Conservation (phyloP, 2,888 invertebrate species). For the Drosophila nr. perissopoda region DNA sequence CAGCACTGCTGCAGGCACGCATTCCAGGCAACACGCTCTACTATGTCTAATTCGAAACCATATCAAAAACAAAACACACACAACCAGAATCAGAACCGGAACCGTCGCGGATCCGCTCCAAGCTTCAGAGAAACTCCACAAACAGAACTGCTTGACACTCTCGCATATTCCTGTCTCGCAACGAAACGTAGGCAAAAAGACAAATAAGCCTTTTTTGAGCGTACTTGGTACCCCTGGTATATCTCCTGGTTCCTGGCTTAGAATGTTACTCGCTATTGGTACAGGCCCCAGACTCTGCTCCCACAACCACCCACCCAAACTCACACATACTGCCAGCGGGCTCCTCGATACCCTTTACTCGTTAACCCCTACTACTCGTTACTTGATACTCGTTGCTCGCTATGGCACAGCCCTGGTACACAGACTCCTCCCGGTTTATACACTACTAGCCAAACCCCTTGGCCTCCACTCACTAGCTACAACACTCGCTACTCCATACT, state of each 20-base stretch:
- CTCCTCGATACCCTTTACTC: background rate
- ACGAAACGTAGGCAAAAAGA: slow-evolving; percentile 32
- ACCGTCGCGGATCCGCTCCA: slow-evolving; percentile 15
- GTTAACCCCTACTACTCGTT: slow-evolving; percentile 5
- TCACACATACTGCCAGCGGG: background rate
- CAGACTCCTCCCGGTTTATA: background rate
- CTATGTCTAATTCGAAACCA: slow-evolving; percentile 75
- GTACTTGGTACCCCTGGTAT: slow-evolving; percentile 11
- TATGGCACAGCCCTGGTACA: background rate
- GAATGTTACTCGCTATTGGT: slow-evolving; percentile 9
- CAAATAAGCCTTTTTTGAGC: slow-evolving; percentile 10
- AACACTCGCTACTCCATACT: background rate
- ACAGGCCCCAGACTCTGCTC: background rate
- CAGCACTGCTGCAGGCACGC: slow-evolving; percentile 79
- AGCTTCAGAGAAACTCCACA: slow-evolving; percentile 10
- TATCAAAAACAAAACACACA: background rate
- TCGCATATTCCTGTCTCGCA: slow-evolving; percentile 22
- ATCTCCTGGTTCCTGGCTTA: background rate
- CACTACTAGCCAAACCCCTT: background rate
- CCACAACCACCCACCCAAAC: background rate
- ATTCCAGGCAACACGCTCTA: slow-evolving; percentile 83
- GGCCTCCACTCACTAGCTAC: background rate
- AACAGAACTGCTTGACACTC: slow-evolving; percentile 12
- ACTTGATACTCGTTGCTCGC: slow-evolving; percentile 4
- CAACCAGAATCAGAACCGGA: background rate